phyloP scores from a whole-genome alignment of 2,888 invertebrate genomes.

The Tribolium freemani region DNA sequence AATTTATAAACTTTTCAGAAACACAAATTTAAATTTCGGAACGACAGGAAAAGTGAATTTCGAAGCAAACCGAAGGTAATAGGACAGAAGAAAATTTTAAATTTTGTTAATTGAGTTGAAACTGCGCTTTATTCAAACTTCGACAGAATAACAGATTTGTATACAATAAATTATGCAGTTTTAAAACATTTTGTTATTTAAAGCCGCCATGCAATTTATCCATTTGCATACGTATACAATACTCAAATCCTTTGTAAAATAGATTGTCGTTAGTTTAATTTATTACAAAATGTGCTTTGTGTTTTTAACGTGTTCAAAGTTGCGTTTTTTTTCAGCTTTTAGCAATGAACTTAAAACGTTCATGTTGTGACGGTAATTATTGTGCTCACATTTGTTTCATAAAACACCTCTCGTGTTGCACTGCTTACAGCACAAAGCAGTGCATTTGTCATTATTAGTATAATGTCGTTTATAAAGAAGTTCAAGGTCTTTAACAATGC shows the following conservation, averaged over 20 bases:
- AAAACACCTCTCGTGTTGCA: conserved; percentile 14
- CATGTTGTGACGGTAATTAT: conserved; percentile 11
- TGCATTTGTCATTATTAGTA: conserved; percentile 30
- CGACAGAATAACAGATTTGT: too few species aligned
- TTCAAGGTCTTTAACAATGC: conserved; percentile 13
- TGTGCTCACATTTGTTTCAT: conserved; percentile 15
- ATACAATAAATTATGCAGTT: neutral
- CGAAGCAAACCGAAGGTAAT: neutral
- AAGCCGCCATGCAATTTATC: neutral
- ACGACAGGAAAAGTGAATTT: conserved; percentile 17
- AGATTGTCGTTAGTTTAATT: neutral
- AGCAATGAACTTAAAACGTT: conserved; percentile 1
- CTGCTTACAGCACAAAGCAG: conserved; percentile 6
- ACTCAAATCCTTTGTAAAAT: neutral
- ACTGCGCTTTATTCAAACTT: neutral
- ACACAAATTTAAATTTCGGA: conserved; percentile 13
- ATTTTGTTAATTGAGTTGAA: neutral
- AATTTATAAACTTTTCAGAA: conserved; percentile 22
- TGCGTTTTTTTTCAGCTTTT: neutral
- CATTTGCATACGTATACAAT: neutral
- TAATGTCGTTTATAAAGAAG: conserved; percentile 21
- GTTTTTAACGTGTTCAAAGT: neutral
- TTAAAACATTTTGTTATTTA: neutral
- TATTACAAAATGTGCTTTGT: neutral
- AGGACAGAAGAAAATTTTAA: neutral